phyloP scores from a whole-genome alignment of 2,888 invertebrate genomes.

The Drosophila ezoana region DNA sequence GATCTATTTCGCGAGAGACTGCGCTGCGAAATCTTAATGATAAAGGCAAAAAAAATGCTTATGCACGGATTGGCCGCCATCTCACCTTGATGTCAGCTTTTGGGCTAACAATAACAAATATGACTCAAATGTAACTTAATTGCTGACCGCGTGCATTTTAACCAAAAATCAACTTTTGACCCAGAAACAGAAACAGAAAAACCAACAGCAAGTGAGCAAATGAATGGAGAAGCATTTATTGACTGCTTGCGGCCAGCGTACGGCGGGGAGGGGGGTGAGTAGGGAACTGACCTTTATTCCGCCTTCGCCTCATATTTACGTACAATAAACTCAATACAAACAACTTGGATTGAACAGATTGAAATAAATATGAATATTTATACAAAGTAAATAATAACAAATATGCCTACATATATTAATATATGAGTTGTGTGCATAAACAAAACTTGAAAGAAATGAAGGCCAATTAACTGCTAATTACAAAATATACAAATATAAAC shows the following conservation, averaged over 20 bases:
- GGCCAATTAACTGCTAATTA: conserved; percentile 66
- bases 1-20: conserved; percentile 25
- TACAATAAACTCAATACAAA: conserved; percentile 37
- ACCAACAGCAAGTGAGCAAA: conserved; percentile 25
- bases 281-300: conserved; percentile 44
- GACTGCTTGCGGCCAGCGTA: conserved; percentile 9
- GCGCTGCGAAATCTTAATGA: conserved; percentile 31
- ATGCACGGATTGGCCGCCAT: conserved; percentile 30
- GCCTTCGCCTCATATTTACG: conserved; percentile 30
- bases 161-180: conserved; percentile 51
- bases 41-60: conserved; percentile 21
- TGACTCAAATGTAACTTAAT: conserved; percentile 66
- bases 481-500: conserved; percentile 27
- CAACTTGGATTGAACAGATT: conserved; percentile 33
- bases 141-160: conserved; percentile 48
- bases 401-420: not conserved
- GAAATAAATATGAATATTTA: conserved; percentile 40
- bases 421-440: conserved; percentile 36
- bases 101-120: conserved; percentile 48
- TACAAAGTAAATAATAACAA: conserved; percentile 26
- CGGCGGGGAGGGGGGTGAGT: not conserved
- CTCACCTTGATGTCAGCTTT: conserved; percentile 62
- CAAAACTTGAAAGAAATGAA: conserved; percentile 49
- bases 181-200: conserved; percentile 35
- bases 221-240: conserved; percentile 31